These are phyloP conservation scores for Podabrus alpinus DNA, from an alignment of 2,888 invertebrate species.

Conservation along the genomic window DNA sequence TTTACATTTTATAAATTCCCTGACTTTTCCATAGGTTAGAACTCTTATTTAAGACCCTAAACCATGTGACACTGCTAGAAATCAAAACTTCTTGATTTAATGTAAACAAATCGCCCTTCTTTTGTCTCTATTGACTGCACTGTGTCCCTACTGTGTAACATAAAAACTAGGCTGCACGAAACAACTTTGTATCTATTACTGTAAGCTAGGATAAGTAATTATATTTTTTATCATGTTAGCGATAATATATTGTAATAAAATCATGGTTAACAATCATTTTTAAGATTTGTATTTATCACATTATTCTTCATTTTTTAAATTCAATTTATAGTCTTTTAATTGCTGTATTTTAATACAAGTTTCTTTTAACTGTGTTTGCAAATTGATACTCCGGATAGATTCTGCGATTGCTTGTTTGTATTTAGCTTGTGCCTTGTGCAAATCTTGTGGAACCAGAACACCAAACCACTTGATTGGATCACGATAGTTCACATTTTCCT, in stretches of 20 bases:
- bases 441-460: conserved; percentile 77
- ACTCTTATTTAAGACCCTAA: too few species aligned
- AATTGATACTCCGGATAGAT: conserved; percentile 70
- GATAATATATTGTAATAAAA: neutral
- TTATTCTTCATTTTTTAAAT: conserved; percentile 33
- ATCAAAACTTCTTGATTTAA: too few species aligned
- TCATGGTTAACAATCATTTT: neutral
- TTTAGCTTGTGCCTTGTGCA: conserved; percentile 73
- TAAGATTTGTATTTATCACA: neutral
- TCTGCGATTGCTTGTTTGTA: conserved; percentile 73
- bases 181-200: too few species aligned
- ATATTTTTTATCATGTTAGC: neutral
- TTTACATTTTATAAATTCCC: too few species aligned
- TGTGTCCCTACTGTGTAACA: too few species aligned
- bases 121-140: too few species aligned
- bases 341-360: conserved; percentile 48
- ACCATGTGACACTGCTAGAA: too few species aligned
- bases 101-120: too few species aligned
- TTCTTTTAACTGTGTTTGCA: conserved; percentile 64
- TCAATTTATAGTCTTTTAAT: conserved; percentile 40
- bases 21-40: too few species aligned
- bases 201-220: neutral
- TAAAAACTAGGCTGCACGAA: neutral
- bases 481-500: conserved; percentile 48
- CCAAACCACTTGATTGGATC: conserved; percentile 89